Conservation (phyloP, 2,113 vertebrate species). For the Oryzias celebensis region DNA sequence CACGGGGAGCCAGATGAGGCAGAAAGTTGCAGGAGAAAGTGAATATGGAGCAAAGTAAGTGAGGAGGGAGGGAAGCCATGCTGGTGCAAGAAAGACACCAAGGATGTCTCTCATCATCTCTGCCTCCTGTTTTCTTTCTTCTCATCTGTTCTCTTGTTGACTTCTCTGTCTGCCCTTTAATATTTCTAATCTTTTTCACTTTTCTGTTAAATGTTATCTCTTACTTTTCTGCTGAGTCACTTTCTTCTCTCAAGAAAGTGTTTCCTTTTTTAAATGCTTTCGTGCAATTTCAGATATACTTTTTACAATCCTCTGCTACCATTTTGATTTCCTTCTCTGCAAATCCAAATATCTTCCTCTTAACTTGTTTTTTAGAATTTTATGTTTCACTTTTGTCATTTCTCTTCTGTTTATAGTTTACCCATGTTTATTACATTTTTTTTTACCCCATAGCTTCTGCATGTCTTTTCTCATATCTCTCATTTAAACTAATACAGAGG, state of each 20-base stretch:
- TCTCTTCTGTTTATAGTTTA: too few relatives aligned
- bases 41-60: slow-evolving; percentile 27
- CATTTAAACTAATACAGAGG: too few relatives aligned
- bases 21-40: slow-evolving; percentile 37
- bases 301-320: neutral
- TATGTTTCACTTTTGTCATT: too few relatives aligned
- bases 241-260: too few relatives aligned
- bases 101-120: slow-evolving; percentile 28
- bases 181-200: too few relatives aligned
- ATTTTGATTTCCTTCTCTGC: neutral
- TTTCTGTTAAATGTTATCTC: too few relatives aligned
- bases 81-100: slow-evolving; percentile 24
- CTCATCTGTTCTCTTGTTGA: neutral
- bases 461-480: too few relatives aligned
- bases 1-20: slow-evolving; percentile 48
- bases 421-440: too few relatives aligned
- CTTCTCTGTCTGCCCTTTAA: neutral
- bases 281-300: too few relatives aligned
- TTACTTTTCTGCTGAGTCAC: too few relatives aligned
- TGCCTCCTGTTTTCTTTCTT: neutral
- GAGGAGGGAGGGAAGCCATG: slow-evolving; percentile 28
- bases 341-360: neutral
- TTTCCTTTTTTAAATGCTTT: too few relatives aligned
- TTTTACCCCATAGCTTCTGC: too few relatives aligned
- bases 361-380: neutral